Conservation (phyloP, 2,113 vertebrate species). For the Festucalex cinctus region DNA sequence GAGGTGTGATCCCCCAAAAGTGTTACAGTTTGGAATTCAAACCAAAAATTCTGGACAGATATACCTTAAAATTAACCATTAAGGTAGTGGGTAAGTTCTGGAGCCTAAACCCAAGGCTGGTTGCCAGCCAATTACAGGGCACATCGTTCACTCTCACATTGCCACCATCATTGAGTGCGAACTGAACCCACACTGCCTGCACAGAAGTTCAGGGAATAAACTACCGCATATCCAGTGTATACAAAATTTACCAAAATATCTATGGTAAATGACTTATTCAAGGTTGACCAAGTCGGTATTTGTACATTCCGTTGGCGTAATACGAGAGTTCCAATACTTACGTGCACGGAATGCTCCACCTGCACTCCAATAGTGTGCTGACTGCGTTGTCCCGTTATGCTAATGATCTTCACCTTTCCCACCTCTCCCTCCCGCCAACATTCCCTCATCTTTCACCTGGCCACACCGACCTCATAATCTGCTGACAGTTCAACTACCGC, state of each 20-base stretch:
- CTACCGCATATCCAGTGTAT: too few relatives aligned
- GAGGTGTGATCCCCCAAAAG: neutral
- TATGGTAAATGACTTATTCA: neutral
- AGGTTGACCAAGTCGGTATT: neutral
- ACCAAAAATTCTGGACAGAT: neutral
- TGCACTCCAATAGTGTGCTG: constrained; percentile 36
- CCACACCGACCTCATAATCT: constrained; percentile 20
- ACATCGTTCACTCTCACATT: too few relatives aligned
- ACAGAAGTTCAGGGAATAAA: too few relatives aligned
- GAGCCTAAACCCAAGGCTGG: too few relatives aligned
- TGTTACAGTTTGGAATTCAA: neutral
- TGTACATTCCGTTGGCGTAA: neutral
- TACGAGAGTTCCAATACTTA: neutral
- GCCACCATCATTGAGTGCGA: too few relatives aligned
- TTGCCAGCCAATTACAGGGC: too few relatives aligned
- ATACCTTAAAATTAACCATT: neutral
- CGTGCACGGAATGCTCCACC: neutral
- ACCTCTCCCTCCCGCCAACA: constrained; percentile 35
- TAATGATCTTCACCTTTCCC: constrained; percentile 44
- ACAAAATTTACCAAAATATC: neutral
- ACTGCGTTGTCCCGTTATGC: constrained; percentile 34
- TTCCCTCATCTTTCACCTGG: constrained; percentile 26
- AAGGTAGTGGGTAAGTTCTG: too few relatives aligned
- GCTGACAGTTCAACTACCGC: constrained; percentile 44
- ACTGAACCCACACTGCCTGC: too few relatives aligned